Evolutionary conservation across 2,888 invertebrate species (phyloP).

Genomic region (Maniola hyperantus): DNA sequence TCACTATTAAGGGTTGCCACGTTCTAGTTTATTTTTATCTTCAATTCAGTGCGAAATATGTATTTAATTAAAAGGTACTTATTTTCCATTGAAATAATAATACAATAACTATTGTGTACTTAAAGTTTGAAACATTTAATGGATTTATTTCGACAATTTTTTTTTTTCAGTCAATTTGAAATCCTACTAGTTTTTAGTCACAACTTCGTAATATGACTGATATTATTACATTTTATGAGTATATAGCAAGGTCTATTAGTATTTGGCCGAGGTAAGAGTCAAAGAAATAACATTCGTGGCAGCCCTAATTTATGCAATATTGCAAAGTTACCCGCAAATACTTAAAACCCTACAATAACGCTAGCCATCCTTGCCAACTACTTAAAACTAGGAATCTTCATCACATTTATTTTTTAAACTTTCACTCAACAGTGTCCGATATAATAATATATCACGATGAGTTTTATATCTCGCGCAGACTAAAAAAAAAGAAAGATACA

Average conservation of each 20-base stretch:
- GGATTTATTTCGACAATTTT: too few species aligned
- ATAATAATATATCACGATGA: not conserved
- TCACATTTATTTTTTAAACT: constrained; percentile 60
- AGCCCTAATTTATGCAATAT: constrained; percentile 35
- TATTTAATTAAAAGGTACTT: too few species aligned
- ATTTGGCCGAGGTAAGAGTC: not conserved
- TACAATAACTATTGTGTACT: too few species aligned
- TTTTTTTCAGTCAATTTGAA: too few species aligned
- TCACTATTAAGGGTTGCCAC: not conserved
- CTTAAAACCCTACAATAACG: constrained; percentile 32
- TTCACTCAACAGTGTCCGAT: not conserved
- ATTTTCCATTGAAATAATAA: too few species aligned
- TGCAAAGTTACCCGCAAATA: constrained; percentile 58
- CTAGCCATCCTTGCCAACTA: constrained; percentile 29
- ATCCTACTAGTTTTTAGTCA: too few species aligned
- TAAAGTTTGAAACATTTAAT: too few species aligned
- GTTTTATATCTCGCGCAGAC: not conserved
- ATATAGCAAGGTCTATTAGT: not conserved
- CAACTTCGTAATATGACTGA: too few species aligned
- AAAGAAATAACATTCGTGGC: not conserved
- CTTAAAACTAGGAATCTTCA: constrained; percentile 58
- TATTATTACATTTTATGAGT: too few species aligned
- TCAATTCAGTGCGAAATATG: not conserved
- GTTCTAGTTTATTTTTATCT: not conserved
- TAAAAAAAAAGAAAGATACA: too few species aligned